phyloP scores from a whole-genome alignment of 2,797 vertebrate species.

The Rhabdomys pumilio region DNA sequence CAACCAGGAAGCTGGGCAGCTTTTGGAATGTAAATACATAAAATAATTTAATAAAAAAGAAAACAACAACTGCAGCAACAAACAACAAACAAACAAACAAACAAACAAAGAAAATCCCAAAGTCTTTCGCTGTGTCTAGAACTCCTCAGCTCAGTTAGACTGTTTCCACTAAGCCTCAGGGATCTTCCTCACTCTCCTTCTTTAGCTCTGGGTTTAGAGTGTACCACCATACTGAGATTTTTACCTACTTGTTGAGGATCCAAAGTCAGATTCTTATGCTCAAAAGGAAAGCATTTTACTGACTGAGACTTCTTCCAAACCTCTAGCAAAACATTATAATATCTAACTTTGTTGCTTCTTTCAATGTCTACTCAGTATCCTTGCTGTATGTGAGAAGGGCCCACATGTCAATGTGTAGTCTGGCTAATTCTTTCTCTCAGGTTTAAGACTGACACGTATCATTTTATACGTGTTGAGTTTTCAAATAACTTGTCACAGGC shows the following conservation, averaged over 20 bases:
- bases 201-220: neutral
- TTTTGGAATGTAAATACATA: neutral
- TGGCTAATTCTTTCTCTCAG: neutral
- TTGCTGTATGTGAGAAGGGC: neutral
- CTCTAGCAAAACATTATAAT: conserved; percentile 14
- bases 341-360: neutral
- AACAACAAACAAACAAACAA: neutral
- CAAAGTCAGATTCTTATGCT: neutral
- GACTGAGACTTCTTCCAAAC: neutral
- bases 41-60: neutral
- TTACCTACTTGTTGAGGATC: neutral
- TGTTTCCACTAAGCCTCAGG: neutral
- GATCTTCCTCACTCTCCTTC: neutral
- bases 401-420: neutral
- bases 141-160: neutral
- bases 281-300: neutral
- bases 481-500: conserved; percentile 24
- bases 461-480: conserved; percentile 29
- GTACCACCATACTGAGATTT: neutral
- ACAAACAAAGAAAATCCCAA: neutral
- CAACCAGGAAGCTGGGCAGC: neutral
- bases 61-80: neutral
- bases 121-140: neutral
- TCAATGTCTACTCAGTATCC: neutral
- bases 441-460: neutral